Evolutionary conservation across 2,888 invertebrate species (phyloP).

Genomic region (Sinelater perroti): DNA sequence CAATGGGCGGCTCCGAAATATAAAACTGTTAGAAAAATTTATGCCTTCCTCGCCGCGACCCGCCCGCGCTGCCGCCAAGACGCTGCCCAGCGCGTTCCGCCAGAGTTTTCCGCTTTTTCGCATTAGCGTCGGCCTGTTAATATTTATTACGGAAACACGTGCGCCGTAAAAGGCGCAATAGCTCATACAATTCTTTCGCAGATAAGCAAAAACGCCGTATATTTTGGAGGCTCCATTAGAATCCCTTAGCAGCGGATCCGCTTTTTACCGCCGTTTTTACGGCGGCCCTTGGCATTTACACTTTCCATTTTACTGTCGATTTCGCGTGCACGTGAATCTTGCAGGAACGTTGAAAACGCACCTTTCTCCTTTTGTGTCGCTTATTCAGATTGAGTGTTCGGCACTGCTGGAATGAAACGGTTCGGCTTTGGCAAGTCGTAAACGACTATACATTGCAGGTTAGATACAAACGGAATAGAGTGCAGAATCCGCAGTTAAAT

Average conservation of each 20-base stretch:
- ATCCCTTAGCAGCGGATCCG: constrained; percentile 42
- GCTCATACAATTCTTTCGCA: constrained; percentile 37
- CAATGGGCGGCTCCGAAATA: constrained; percentile 38
- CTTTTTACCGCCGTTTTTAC: constrained; percentile 43
- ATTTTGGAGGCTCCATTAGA: constrained; percentile 42
- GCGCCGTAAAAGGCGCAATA: constrained; percentile 29
- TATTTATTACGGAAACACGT: constrained; percentile 38
- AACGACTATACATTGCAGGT: too few species aligned
- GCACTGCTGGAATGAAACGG: too few species aligned
- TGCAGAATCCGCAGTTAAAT: too few species aligned
- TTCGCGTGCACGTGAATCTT: constrained; percentile 23
- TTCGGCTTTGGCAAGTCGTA: too few species aligned
- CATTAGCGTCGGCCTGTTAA: constrained; percentile 35
- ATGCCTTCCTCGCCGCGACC: constrained; percentile 32
- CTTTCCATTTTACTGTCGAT: constrained; percentile 38
- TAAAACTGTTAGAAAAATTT: constrained; percentile 40
- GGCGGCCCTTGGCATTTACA: constrained; percentile 42
- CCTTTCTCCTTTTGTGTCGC: too few species aligned
- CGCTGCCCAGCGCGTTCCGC: constrained; percentile 21
- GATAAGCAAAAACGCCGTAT: constrained; percentile 41
- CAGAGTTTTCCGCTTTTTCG: constrained; percentile 27
- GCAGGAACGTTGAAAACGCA: too few species aligned
- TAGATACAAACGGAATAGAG: too few species aligned
- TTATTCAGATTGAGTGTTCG: too few species aligned
- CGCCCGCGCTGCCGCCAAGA: constrained; percentile 23